Evolutionary conservation across 2,113 vertebrate genomes (phyloP).

Genomic region (Callipepla californica): DNA sequence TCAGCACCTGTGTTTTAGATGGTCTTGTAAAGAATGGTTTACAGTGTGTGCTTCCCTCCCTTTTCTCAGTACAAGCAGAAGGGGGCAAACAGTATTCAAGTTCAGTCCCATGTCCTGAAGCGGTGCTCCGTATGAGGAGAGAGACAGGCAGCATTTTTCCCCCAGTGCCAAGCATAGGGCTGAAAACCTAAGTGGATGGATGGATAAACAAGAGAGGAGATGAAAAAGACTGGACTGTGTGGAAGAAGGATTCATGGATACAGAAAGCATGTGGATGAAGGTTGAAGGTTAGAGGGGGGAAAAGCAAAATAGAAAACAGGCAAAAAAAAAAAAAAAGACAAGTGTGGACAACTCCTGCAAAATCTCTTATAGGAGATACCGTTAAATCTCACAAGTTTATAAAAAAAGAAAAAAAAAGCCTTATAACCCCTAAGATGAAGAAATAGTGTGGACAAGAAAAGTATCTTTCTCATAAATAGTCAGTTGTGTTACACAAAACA

Average conservation of each 20-base stretch:
- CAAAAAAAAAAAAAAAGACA: neutral
- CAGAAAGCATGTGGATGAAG: neutral
- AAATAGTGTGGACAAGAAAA: neutral
- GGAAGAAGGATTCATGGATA: neutral
- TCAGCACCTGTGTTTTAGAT: neutral
- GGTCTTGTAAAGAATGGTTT: neutral
- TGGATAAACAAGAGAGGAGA: neutral
- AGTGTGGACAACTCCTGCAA: neutral
- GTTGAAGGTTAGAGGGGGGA: neutral
- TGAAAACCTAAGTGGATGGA: neutral
- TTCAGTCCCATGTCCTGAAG: neutral
- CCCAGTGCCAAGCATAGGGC: neutral
- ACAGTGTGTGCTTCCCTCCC: neutral
- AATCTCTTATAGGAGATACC: neutral
- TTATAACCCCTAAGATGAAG: neutral
- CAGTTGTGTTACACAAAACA: neutral
- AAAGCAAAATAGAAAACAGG: neutral
- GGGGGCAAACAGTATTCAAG: neutral
- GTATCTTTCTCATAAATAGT: neutral
- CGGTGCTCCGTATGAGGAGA: neutral
- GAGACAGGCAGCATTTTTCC: neutral
- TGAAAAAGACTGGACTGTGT: neutral
- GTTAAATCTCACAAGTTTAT: conserved; percentile 2
- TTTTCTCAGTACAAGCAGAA: conserved; percentile 5
- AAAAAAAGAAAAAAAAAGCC: neutral